These are phyloP conservation scores for Xiphias gladius DNA, from an alignment of 2,113 vertebrate genomes.

Conservation along the genomic window DNA sequence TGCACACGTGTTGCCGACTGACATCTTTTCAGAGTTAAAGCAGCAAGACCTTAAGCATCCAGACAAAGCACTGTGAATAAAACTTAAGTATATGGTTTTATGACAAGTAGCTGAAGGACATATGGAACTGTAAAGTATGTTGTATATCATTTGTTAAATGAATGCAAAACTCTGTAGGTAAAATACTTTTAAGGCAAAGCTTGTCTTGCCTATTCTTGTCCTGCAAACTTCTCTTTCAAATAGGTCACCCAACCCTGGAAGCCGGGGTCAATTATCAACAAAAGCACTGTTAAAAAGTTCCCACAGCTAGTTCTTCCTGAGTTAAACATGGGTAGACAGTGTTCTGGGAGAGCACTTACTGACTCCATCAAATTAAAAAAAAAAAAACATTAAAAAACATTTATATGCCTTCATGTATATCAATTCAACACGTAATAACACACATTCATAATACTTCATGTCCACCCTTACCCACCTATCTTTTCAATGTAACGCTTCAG, in stretches of 20 bases:
- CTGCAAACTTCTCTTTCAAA: constrained; percentile 3
- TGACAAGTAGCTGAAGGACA: neutral
- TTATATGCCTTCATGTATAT: neutral
- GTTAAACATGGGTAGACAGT: neutral
- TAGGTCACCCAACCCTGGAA: neutral
- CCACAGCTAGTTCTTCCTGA: neutral
- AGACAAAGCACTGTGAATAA: neutral
- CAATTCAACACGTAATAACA: neutral
- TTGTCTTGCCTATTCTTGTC: neutral
- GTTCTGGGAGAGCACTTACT: neutral
- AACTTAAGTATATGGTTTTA: neutral
- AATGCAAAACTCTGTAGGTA: neutral
- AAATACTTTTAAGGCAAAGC: neutral
- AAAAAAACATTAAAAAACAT: no score
- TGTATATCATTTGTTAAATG: neutral
- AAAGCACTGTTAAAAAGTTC: constrained; percentile 1
- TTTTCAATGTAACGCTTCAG: neutral
- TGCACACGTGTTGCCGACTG: no score
- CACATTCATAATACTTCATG: neutral
- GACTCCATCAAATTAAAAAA: neutral
- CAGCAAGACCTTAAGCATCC: neutral
- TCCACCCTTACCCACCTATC: neutral
- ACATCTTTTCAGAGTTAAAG: neutral
- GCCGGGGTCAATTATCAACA: neutral
- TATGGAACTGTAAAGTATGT: neutral